A percentile compares a stretch with the other conserved stretches of the same genome.
phyloP scores from a whole-genome alignment of 2,888 invertebrate genomes.

The Apoda limacodes region DNA sequence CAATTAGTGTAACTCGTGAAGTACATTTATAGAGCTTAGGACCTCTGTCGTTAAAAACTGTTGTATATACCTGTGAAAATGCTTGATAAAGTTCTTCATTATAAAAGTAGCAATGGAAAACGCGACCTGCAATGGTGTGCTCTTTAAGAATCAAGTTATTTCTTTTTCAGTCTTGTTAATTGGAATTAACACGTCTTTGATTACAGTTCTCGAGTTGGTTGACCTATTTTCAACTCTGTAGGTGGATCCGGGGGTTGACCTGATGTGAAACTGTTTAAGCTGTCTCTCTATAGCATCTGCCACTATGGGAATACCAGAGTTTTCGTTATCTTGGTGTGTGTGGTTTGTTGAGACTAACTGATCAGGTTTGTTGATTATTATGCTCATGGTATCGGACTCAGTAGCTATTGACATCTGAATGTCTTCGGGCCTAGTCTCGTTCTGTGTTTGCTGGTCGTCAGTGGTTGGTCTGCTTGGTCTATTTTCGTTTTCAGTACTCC shows the following conservation, averaged over 20 bases:
- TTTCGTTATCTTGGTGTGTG: slow-evolving; percentile 6
- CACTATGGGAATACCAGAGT: slow-evolving; percentile 9
- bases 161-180: slow-evolving; percentile 17
- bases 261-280: slow-evolving; percentile 22
- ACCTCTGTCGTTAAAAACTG: slow-evolving; percentile 13
- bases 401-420: no score
- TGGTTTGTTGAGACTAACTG: slow-evolving; percentile 4
- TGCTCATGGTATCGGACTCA: no score
- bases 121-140: slow-evolving; percentile 12
- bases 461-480: no score
- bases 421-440: no score
- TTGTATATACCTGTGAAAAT: no score
- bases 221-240: slow-evolving; percentile 21
- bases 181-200: slow-evolving; percentile 19
- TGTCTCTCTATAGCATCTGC: slow-evolving; percentile 23
- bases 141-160: slow-evolving; percentile 16
- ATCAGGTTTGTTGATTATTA: no score
- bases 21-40: slow-evolving; percentile 11
- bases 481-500: no score
- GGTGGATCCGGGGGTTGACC: slow-evolving; percentile 15
- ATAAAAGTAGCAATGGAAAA: no score
- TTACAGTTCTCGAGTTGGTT: slow-evolving; percentile 11
- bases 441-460: no score
- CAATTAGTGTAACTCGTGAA: slow-evolving; percentile 9
- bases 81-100: slow-evolving; percentile 15